Conservation (phyloP, 2,113 vertebrate genomes). For the Anthoscopus minutus region DNA sequence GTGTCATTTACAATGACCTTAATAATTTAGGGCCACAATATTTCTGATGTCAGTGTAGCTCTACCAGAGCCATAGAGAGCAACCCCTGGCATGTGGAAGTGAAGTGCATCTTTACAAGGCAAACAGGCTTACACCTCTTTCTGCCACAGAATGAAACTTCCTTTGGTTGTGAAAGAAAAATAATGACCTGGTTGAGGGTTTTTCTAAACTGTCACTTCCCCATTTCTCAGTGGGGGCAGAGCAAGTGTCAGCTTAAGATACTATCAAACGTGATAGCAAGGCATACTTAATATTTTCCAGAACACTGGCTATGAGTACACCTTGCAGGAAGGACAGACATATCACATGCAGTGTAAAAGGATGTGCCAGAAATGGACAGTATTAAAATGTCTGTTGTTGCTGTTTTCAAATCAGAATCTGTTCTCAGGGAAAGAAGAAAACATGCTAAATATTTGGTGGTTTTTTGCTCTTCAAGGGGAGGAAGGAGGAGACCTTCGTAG, state of each 20-base stretch:
- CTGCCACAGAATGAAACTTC: background rate
- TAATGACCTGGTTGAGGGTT: background rate
- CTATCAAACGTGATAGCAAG: background rate
- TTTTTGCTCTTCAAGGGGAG: background rate
- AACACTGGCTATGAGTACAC: background rate
- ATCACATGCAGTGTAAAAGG: background rate
- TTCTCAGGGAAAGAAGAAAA: background rate
- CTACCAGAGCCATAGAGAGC: background rate
- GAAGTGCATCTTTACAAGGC: background rate
- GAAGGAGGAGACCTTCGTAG: background rate
- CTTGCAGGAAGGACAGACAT: background rate
- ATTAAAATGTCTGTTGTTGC: background rate
- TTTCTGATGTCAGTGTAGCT: background rate
- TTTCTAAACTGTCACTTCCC: background rate
- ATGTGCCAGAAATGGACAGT: background rate
- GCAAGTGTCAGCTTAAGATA: background rate
- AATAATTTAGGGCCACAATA: background rate
- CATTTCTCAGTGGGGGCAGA: background rate
- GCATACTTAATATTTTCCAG: background rate
- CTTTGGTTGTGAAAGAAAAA: background rate
- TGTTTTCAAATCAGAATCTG: background rate
- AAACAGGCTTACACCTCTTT: background rate
- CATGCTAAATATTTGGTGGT: background rate
- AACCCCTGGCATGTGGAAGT: background rate
- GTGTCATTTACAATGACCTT: background rate